Evolutionary conservation across 1,140 invertebrate genomes (phyloP).

Genomic region (Aradophagus sp.): DNA sequence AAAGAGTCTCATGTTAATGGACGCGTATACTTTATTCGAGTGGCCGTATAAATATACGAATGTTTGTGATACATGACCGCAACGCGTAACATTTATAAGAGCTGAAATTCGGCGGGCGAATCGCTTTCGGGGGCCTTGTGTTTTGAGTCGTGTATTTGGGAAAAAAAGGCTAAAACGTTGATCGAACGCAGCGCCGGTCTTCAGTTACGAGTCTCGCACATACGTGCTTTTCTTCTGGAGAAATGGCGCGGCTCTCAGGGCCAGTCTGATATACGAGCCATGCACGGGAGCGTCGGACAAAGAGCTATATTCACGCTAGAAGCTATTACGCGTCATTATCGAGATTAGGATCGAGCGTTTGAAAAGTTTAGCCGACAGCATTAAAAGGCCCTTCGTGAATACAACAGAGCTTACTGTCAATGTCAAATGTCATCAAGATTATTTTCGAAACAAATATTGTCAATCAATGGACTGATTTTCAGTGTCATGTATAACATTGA

Average conservation of each 20-base stretch:
- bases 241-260: conserved; percentile 64
- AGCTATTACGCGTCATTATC: conserved; percentile 75
- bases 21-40: conserved; percentile 15
- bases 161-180: no score
- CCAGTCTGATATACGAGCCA: conserved; percentile 63
- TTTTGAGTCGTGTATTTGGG: no score
- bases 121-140: no score
- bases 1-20: conserved; percentile 10
- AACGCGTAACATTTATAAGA: no score
- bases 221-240: conserved; percentile 62
- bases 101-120: no score
- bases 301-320: conserved; percentile 73
- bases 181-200: conserved; percentile 19
- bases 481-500: no score
- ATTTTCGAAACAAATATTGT: conserved; percentile 27
- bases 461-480: no score
- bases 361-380: conserved; percentile 41
- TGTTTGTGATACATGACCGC: conserved; percentile 16
- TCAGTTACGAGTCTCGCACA: conserved; percentile 52
- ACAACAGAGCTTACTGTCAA: conserved; percentile 30
- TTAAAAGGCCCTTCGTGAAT: conserved; percentile 45
- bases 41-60: conserved; percentile 27
- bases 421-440: conserved; percentile 20
- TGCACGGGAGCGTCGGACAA: conserved; percentile 67
- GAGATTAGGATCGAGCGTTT: conserved; percentile 73